These are phyloP conservation scores for Neoscelio sp. DNA, from an alignment of 2,888 invertebrate species.

Conservation along the genomic window DNA sequence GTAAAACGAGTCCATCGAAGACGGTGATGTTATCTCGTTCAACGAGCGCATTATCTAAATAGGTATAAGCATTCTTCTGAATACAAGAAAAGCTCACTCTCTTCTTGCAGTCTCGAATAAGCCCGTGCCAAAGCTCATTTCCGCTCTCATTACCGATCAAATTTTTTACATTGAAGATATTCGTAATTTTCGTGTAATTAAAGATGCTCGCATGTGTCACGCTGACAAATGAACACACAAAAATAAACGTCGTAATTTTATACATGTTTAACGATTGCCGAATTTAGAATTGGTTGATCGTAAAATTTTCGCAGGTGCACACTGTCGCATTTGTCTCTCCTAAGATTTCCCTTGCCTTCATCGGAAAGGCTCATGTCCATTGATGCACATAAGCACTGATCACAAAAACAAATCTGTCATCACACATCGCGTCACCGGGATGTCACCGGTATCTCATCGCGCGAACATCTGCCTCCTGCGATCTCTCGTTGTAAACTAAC, in stretches of 20 bases:
- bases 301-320: slow-evolving; percentile 11
- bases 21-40: slow-evolving; percentile 87
- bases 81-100: slow-evolving; percentile 89
- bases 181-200: slow-evolving; percentile 76
- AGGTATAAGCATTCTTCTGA: slow-evolving; percentile 90
- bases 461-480: slow-evolving; percentile 77
- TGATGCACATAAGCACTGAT: slow-evolving; percentile 40
- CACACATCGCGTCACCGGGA: slow-evolving; percentile 56
- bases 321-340: not conserved
- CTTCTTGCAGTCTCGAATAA: slow-evolving; percentile 88
- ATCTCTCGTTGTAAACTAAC: slow-evolving; percentile 82
- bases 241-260: slow-evolving; percentile 58
- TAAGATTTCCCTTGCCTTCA: slow-evolving; percentile 1
- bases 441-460: slow-evolving; percentile 64
- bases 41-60: slow-evolving; percentile 87
- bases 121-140: slow-evolving; percentile 89
- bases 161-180: slow-evolving; percentile 77
- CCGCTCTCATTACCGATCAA: slow-evolving; percentile 77
- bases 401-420: slow-evolving; percentile 51
- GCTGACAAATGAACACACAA: slow-evolving; percentile 68
- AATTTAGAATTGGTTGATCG: slow-evolving; percentile 25
- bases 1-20: slow-evolving; percentile 87
- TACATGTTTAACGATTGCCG: slow-evolving; percentile 69
- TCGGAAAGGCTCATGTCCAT: slow-evolving; percentile 58
- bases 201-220: slow-evolving; percentile 72